These are phyloP conservation scores for Sympetrum striolatum DNA, from an alignment of 2,888 invertebrate genomes.

Conservation along the genomic window DNA sequence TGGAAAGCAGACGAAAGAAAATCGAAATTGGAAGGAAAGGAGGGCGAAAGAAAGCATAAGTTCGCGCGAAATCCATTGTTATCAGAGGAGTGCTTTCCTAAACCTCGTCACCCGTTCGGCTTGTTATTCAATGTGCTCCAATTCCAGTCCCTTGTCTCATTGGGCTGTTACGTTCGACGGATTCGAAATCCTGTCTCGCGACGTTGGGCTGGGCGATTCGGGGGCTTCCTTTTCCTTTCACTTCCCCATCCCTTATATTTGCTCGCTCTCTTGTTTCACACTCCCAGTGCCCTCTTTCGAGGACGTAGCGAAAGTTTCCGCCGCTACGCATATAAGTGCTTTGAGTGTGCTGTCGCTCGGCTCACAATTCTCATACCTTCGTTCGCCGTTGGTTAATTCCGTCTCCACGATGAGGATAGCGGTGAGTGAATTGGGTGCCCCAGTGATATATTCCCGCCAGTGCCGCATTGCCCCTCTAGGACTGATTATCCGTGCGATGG, in stretches of 20 bases:
- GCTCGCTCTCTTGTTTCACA: constrained; percentile 11
- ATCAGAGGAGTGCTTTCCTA: neutral
- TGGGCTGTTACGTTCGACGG: neutral
- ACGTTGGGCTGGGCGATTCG: neutral
- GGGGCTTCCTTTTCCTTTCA: constrained; percentile 27
- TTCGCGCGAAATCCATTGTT: neutral
- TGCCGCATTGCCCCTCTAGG: no score
- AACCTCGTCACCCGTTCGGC: neutral
- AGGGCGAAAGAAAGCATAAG: neutral
- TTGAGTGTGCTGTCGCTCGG: constrained; percentile 1
- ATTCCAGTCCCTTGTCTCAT: neutral
- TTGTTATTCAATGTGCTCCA: constrained; percentile 6
- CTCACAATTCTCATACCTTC: constrained; percentile 23
- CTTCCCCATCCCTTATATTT: neutral
- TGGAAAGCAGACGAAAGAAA: no score
- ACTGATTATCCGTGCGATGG: no score
- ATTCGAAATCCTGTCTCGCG: neutral
- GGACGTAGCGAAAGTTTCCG: constrained; percentile 36
- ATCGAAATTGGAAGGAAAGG: neutral
- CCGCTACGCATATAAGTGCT: constrained; percentile 34
- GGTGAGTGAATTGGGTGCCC: neutral
- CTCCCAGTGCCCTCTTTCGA: constrained; percentile 35
- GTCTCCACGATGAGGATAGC: neutral
- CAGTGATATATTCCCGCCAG: neutral
- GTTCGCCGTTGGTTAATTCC: neutral